phyloP scores from a whole-genome alignment of 2,888 invertebrate genomes.

The Bellardia bayeri region DNA sequence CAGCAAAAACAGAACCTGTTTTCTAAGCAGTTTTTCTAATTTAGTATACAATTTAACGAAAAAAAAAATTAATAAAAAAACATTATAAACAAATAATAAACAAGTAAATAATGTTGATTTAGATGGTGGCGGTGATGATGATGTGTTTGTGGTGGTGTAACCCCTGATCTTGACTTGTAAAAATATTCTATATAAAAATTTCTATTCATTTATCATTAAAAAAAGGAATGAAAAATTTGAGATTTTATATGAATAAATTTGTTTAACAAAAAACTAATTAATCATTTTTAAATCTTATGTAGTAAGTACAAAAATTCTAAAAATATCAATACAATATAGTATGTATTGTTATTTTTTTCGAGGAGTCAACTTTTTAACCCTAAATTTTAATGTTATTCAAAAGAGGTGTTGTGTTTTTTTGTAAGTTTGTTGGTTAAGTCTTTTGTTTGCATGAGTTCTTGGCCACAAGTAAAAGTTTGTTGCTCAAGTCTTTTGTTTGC shows the following conservation, averaged over 20 bases:
- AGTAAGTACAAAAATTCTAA: slow-evolving; percentile 11
- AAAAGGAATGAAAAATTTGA: neutral
- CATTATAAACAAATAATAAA: slow-evolving; percentile 67
- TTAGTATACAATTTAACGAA: slow-evolving; percentile 37
- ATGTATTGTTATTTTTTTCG: too few relatives aligned
- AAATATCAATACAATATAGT: too few relatives aligned
- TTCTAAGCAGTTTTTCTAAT: slow-evolving; percentile 67
- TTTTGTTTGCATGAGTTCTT: neutral
- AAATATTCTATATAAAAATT: slow-evolving; percentile 28
- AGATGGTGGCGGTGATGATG: slow-evolving; percentile 23
- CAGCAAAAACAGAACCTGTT: slow-evolving; percentile 66
- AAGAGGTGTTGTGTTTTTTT: neutral
- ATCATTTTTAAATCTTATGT: slow-evolving; percentile 36
- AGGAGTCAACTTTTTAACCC: too few relatives aligned
- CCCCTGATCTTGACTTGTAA: slow-evolving; percentile 21
- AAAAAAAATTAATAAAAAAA: slow-evolving; percentile 8
- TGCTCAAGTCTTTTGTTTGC: slow-evolving; percentile 50
- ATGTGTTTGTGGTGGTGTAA: slow-evolving; percentile 18
- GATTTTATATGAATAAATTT: slow-evolving; percentile 7
- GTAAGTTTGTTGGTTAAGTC: slow-evolving; percentile 27
- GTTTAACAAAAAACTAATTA: slow-evolving; percentile 41
- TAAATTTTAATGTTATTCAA: neutral
- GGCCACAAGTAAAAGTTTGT: slow-evolving; percentile 24
- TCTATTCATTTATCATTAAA: slow-evolving; percentile 15
- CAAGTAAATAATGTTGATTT: slow-evolving; percentile 25